Percentiles rank a stretch among this genome's conserved stretches.
phyloP scores from a whole-genome alignment of 2,797 vertebrate species.

The Coracias cyanogaster region DNA sequence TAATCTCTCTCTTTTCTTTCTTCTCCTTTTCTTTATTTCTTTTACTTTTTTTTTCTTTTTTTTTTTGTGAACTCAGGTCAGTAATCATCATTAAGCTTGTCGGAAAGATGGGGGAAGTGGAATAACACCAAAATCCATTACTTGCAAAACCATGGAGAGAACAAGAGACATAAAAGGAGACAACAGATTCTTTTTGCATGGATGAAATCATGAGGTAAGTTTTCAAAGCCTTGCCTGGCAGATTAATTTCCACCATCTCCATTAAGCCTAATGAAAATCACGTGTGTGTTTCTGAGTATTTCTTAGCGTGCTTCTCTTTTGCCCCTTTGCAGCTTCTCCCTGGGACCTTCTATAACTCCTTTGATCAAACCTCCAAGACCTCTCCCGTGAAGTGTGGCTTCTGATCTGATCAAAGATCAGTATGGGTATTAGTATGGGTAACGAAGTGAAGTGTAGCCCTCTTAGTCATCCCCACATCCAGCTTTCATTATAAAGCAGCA shows the following conservation, averaged over 20 bases:
- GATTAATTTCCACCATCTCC: background rate
- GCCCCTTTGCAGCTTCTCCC: background rate
- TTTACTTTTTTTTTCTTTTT: too few relatives aligned
- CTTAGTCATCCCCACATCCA: background rate
- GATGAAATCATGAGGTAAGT: background rate
- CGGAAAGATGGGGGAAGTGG: background rate
- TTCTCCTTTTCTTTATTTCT: background rate
- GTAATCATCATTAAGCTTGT: background rate
- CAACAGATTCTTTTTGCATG: background rate
- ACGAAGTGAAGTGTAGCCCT: background rate
- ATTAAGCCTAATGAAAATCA: constrained; percentile 14
- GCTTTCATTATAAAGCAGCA: background rate
- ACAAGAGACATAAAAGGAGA: background rate
- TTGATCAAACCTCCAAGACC: background rate
- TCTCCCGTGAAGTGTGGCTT: background rate
- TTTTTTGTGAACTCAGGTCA: background rate
- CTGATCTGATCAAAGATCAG: background rate
- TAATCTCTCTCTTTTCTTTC: background rate
- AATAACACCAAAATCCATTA: background rate
- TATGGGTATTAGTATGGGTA: background rate
- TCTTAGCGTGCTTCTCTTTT: background rate
- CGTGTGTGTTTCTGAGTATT: background rate
- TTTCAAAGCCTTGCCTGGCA: background rate
- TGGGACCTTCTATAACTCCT: background rate
- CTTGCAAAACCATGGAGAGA: background rate